A percentile compares a stretch with the other conserved stretches of the same genome.
Conservation (phyloP, 1,140 invertebrate species). For the Thaumetopoea pityocampa region DNA sequence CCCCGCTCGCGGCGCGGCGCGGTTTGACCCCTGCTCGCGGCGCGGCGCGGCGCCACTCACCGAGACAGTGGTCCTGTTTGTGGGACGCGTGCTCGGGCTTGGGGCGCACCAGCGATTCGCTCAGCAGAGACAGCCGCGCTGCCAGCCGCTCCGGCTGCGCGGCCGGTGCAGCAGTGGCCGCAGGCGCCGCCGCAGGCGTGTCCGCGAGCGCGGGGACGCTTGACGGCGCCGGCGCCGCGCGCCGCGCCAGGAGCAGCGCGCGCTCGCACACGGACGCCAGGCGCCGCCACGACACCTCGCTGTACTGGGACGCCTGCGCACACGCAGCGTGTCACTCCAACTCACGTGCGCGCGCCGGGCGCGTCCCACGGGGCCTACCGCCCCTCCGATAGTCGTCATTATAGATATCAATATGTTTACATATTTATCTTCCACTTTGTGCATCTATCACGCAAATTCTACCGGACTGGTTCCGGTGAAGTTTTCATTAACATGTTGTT, state of each 20-base stretch:
- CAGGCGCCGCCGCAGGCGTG: not conserved
- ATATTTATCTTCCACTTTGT: too few species aligned
- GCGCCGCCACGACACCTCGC: slow-evolving; percentile 44
- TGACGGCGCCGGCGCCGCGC: slow-evolving; percentile 5
- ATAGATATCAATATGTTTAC: too few species aligned
- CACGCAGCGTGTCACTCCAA: not conserved
- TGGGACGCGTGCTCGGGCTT: slow-evolving; percentile 36
- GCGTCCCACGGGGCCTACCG: too few species aligned
- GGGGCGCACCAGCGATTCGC: slow-evolving; percentile 46
- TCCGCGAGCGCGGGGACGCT: not conserved
- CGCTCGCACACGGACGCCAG: slow-evolving; percentile 46
- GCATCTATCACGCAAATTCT: too few species aligned
- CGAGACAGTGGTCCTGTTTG: slow-evolving; percentile 45
- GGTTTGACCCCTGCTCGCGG: too few species aligned
- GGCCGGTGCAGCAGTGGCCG: too few species aligned
- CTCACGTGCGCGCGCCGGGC: too few species aligned
- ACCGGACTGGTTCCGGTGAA: too few species aligned
- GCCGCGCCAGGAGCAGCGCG: slow-evolving; percentile 38
- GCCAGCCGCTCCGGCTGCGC: slow-evolving; percentile 17
- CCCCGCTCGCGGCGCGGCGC: too few species aligned
- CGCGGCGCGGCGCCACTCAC: slow-evolving; percentile 29
- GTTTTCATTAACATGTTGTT: too few species aligned
- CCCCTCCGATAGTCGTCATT: not conserved
- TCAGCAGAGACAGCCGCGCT: slow-evolving; percentile 48
- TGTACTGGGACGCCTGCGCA: slow-evolving; percentile 43